Percentiles rank a stretch among this genome's conserved stretches.
phyloP scores from a whole-genome alignment of 2,113 vertebrate genomes.

The Sisor rabdophorus region DNA sequence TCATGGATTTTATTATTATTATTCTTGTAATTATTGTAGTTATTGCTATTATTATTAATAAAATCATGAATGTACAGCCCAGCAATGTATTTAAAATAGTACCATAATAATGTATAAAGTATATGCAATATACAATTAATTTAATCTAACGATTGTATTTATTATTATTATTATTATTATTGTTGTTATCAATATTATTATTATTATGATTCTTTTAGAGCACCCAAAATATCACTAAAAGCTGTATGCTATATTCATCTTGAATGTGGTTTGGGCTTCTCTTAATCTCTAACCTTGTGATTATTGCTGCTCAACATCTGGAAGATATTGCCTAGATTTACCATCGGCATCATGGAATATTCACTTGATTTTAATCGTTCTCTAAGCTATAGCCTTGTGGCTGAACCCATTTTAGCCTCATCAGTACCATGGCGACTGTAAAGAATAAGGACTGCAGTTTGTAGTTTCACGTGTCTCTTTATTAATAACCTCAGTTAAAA shows the following conservation, averaged over 20 bases:
- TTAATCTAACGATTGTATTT: no score
- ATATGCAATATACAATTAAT: no score
- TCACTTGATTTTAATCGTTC: slow-evolving; percentile 34
- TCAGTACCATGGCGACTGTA: slow-evolving; percentile 23
- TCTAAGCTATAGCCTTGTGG: slow-evolving; percentile 11
- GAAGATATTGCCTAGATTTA: slow-evolving; percentile 52
- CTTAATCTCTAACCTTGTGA: slow-evolving; percentile 20
- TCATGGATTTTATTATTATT: not conserved
- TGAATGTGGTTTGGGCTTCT: slow-evolving; percentile 15
- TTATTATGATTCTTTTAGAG: not conserved
- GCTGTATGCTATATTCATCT: not conserved
- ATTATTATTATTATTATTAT: no score
- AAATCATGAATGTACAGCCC: no score
- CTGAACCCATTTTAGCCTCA: slow-evolving; percentile 32
- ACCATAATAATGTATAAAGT: no score
- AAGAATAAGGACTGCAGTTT: slow-evolving; percentile 32
- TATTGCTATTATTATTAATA: no score
- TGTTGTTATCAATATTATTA: no score
- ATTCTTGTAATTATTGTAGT: not conserved
- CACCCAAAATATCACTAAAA: not conserved
- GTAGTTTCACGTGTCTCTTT: slow-evolving; percentile 30
- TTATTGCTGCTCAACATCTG: slow-evolving; percentile 52
- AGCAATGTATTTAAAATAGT: no score
- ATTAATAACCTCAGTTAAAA: slow-evolving; percentile 34
- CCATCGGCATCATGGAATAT: slow-evolving; percentile 28